Conservation (phyloP, 2,113 vertebrate genomes). For the Coryphaenoides rupestris region DNA sequence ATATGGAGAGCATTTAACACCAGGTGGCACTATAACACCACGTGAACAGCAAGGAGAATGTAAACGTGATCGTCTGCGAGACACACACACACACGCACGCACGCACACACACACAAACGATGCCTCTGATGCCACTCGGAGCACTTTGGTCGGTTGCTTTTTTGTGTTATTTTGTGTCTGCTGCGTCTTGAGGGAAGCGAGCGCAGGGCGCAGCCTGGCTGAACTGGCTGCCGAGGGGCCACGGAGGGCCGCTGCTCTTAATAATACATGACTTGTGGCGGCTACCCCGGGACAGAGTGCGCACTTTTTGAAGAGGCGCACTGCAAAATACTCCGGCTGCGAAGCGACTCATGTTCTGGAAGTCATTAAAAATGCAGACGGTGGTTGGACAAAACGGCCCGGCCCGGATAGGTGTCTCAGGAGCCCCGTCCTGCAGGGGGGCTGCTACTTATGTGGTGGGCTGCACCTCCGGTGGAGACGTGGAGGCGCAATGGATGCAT, state of each 20-base stretch:
- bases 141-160: conserved; percentile 1
- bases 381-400: conserved; percentile 55
- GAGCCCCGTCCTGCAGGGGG: conserved; percentile 28
- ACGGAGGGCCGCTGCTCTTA: conserved; percentile 43
- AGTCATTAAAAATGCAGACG: conserved; percentile 65
- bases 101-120: conserved; percentile 7
- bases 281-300: conserved; percentile 52
- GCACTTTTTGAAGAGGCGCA: conserved; percentile 50
- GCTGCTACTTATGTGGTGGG: background rate
- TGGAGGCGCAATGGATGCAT: conserved; percentile 14
- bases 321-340: conserved; percentile 41
- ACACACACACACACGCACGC: conserved; percentile 1
- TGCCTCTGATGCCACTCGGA: conserved; percentile 25
- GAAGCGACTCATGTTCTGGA: conserved; percentile 50
- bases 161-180: conserved; percentile 12
- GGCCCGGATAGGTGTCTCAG: conserved; percentile 30
- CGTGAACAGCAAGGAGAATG: too few relatives aligned
- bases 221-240: conserved; percentile 40
- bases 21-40: too few relatives aligned
- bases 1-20: too few relatives aligned
- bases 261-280: conserved; percentile 59
- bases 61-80: too few relatives aligned
- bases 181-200: conserved; percentile 28
- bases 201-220: conserved; percentile 27
- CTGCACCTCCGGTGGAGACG: too few relatives aligned